A percentile compares a stretch with the other conserved stretches of the same genome.
These are phyloP conservation scores for Neodontobutis hainanensis DNA, from an alignment of 2,113 vertebrate species.

Conservation along the genomic window DNA sequence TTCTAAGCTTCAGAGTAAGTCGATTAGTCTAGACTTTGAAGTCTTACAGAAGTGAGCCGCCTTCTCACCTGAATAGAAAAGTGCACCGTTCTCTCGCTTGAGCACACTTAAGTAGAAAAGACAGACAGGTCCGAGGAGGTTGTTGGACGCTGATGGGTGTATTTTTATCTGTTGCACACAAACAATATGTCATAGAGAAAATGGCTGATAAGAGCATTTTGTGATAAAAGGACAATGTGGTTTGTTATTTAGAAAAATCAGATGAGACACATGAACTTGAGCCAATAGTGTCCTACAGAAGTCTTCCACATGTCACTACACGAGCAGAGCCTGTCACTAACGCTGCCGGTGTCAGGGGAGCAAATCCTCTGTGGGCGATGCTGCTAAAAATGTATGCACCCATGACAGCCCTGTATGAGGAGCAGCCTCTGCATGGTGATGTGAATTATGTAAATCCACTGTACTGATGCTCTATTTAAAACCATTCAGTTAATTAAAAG, in stretches of 20 bases:
- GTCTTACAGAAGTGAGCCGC: constrained; percentile 43
- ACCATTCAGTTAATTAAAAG: constrained; percentile 1
- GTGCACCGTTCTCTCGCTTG: constrained; percentile 30
- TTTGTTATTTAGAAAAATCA: constrained; percentile 5
- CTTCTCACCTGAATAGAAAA: constrained; percentile 55
- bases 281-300: constrained; percentile 8
- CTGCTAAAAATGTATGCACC: constrained; percentile 52
- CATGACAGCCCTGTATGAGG: constrained; percentile 16
- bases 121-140: constrained; percentile 8
- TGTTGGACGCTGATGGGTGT: background rate
- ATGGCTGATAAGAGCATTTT: background rate
- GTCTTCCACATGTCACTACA: constrained; percentile 22
- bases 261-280: background rate
- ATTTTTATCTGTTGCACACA: constrained; percentile 1
- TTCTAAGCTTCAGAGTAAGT: constrained; percentile 62
- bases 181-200: background rate
- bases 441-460: constrained; percentile 2
- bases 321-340: constrained; percentile 25
- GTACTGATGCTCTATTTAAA: background rate
- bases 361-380: constrained; percentile 28
- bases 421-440: background rate
- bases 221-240: constrained; percentile 22
- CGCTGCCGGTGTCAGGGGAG: constrained; percentile 29
- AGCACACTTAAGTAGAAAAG: constrained; percentile 29
- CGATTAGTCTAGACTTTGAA: constrained; percentile 72